Evolutionary conservation across 2,888 invertebrate genomes (phyloP).

Genomic region (Amblyteles armatorius): DNA sequence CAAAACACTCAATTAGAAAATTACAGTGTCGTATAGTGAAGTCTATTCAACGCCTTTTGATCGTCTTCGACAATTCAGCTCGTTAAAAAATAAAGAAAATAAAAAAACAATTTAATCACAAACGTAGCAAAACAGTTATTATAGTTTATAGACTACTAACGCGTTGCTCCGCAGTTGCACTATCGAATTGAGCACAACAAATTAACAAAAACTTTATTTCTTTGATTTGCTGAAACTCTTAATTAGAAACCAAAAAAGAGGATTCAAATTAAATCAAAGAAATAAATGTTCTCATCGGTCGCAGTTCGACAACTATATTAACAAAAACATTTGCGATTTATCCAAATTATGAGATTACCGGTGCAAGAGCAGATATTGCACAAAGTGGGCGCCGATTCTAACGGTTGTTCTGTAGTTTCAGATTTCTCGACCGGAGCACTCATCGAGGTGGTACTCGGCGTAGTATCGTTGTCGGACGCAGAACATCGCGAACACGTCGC

Average conservation of each 20-base stretch:
- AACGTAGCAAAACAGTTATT: too few relatives aligned
- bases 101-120: not conserved
- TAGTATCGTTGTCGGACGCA: not conserved
- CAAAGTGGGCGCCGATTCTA: slow-evolving; percentile 28
- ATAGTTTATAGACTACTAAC: too few relatives aligned
- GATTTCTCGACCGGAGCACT: not conserved
- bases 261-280: too few relatives aligned
- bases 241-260: too few relatives aligned
- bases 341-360: slow-evolving; percentile 44
- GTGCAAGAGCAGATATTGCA: slow-evolving; percentile 63
- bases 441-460: not conserved
- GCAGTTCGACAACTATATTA: too few relatives aligned
- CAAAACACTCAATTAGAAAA: slow-evolving; percentile 18
- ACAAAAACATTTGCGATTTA: not conserved
- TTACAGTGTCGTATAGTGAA: not conserved
- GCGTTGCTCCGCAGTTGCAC: too few relatives aligned
- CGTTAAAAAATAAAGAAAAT: not conserved
- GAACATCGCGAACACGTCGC: slow-evolving; percentile 11
- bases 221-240: too few relatives aligned
- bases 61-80: not conserved
- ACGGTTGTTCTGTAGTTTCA: not conserved
- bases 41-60: not conserved
- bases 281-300: too few relatives aligned
- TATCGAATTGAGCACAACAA: too few relatives aligned
- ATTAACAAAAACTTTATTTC: too few relatives aligned